Conservation (phyloP, 2,797 vertebrate species). For the Rhodeus uyekii region DNA sequence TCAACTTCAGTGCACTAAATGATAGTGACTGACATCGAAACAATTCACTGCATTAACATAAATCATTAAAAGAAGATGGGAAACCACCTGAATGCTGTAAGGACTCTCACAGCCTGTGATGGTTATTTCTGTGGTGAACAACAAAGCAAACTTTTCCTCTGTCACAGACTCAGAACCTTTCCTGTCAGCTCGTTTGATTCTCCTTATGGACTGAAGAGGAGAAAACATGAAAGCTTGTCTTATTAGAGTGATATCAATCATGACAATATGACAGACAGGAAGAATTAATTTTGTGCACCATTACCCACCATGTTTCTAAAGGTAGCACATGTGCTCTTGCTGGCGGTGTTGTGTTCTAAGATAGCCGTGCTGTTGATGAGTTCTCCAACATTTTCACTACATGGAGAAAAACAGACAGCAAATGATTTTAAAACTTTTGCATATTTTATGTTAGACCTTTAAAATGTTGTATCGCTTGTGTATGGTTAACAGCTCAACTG, state of each 20-base stretch:
- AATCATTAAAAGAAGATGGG: background rate
- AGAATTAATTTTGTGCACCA: background rate
- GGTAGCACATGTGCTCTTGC: conserved; percentile 85
- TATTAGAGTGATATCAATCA: background rate
- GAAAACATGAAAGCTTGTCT: conserved; percentile 9
- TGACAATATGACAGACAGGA: background rate
- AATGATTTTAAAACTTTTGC: background rate
- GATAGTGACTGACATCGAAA: no score
- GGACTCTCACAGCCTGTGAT: conserved; percentile 81
- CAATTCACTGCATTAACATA: no score
- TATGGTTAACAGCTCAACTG: conserved; percentile 27
- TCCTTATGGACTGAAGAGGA: conserved; percentile 87
- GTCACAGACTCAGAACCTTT: conserved; percentile 97
- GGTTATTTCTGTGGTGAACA: conserved; percentile 85
- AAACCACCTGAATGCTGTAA: conserved; percentile 84
- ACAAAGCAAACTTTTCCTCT: conserved; percentile 94
- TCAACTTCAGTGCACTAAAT: no score
- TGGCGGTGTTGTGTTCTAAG: conserved; percentile 86
- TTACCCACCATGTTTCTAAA: conserved; percentile 91
- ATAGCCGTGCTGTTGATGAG: conserved; percentile 88
- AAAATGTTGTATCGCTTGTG: background rate
- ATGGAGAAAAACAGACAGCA: background rate
- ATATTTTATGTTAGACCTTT: background rate
- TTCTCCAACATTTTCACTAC: conserved; percentile 91
- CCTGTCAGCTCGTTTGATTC: conserved; percentile 94